phyloP scores from a whole-genome alignment of 2,888 invertebrate genomes.

The Zeuzera pyrina region DNA sequence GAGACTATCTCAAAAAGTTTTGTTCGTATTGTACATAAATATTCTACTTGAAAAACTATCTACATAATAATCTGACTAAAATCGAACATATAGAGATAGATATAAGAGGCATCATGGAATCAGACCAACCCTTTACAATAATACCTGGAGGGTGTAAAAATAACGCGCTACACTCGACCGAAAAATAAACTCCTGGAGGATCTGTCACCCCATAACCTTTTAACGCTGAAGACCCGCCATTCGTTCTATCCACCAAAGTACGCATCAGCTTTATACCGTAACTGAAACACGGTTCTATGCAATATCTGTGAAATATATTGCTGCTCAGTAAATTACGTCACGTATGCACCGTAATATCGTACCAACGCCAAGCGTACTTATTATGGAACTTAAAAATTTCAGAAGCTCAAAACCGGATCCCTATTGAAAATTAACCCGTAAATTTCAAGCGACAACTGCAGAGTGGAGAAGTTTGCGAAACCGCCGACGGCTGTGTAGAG shows the following conservation, averaged over 20 bases:
- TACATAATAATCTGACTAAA: too few relatives aligned
- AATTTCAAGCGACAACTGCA: constrained; percentile 68
- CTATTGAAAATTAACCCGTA: constrained; percentile 71
- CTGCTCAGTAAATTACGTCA: constrained; percentile 13
- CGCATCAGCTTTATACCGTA: too few relatives aligned
- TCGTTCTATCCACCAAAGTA: too few relatives aligned
- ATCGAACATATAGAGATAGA: too few relatives aligned
- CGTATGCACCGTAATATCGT: not conserved
- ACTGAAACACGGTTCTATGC: too few relatives aligned
- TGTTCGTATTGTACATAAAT: too few relatives aligned
- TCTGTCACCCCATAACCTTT: constrained; percentile 25
- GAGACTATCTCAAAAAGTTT: too few relatives aligned
- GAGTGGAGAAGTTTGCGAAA: constrained; percentile 61
- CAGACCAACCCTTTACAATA: too few relatives aligned
- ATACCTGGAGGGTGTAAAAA: too few relatives aligned
- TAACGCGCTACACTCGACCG: constrained; percentile 32
- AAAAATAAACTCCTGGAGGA: constrained; percentile 24
- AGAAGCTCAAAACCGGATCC: constrained; percentile 48
- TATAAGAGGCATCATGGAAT: too few relatives aligned
- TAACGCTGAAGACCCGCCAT: constrained; percentile 24
- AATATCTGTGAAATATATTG: too few relatives aligned
- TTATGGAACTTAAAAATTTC: constrained; percentile 52
- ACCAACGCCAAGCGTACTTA: constrained; percentile 30
- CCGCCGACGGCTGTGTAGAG: constrained; percentile 56
- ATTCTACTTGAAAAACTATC: too few relatives aligned